Evolutionary conservation across 1,140 invertebrate genomes (phyloP), one percentile per base, ranked within the genome.

Genomic region (Orchestia grillus): DNA sequence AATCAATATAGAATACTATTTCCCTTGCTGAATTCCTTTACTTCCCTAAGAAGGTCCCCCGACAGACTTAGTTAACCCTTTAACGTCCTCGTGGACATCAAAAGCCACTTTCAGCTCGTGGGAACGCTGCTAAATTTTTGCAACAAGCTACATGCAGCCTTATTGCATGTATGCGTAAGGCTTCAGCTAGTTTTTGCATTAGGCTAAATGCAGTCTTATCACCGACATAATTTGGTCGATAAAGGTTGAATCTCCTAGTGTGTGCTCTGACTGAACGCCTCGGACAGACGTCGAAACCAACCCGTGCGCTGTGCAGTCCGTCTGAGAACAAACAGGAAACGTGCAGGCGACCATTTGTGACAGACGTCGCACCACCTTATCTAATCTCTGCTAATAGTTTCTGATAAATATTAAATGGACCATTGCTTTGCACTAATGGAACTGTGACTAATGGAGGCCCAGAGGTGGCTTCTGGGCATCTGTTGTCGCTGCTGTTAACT

Each of bases 381-480:
- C 92, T 94, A 41, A 94, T 94, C 92, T 40, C 23, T 45, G 92
- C 92, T 94, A 94, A 94, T 47, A 45, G 43, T 94, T 45, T 47
- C 40, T 45, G 92, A 94, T 94, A 94, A 94, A 45, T 44, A 94
- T 94, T 94, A 94, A 94, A 94, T 94, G 92, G 92, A 47, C 92
- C 92, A 94, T 94, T 94, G 92, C 43, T 44, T 42, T n/a, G 44
- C 43, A 47, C 92, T 94, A 94, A 94, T 94, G 92, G 43, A 45
- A 47, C 40, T 44, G 6, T 44, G 43, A 47, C 92, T 94, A 94
- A 94, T 94, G 92, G 44, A 94, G 92, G 3, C 6, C 43, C 92
- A 44, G 43, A n/a, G 44, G 8, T 40, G 4, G 44, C 92, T 45
- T 47, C 92, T 40, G 92, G 92, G 92, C 92, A 94, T 94, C 92